Conservation (phyloP, 2,888 invertebrate genomes). For the Protophormia terraenovae region DNA sequence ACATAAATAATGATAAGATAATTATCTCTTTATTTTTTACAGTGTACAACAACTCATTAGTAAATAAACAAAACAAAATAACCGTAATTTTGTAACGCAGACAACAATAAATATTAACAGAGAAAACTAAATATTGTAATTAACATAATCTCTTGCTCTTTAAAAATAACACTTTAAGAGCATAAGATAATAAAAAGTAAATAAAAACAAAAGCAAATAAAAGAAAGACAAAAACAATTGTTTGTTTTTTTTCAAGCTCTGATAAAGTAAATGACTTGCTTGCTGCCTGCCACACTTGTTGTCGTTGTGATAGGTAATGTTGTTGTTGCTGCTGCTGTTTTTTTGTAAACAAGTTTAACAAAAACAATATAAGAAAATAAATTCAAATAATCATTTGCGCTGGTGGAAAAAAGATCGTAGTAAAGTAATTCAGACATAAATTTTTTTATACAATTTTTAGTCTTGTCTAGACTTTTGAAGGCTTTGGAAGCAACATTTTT, state of each 20-base stretch:
- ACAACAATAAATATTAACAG: background rate
- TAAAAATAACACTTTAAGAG: background rate
- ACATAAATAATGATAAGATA: no score
- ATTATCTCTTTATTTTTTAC: slow-evolving; percentile 1
- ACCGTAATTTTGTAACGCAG: background rate
- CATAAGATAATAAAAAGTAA: background rate
- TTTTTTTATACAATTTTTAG: slow-evolving; percentile 39
- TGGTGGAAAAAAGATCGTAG: slow-evolving; percentile 20
- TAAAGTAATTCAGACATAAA: slow-evolving; percentile 3
- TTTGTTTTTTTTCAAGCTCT: no score
- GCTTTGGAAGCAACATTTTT: slow-evolving; percentile 19
- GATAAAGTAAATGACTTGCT: background rate
- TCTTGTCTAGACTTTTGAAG: slow-evolving; percentile 57
- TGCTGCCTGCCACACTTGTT: background rate
- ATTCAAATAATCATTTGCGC: background rate
- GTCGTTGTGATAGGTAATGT: background rate
- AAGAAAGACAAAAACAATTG: background rate
- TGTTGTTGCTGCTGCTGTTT: background rate
- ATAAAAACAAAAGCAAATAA: background rate
- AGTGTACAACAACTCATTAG: slow-evolving; percentile 8
- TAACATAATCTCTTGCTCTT: no score
- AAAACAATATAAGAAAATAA: slow-evolving; percentile 19
- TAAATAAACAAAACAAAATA: background rate
- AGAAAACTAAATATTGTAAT: background rate
- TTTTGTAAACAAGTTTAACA: slow-evolving; percentile 24